Percentiles rank a stretch among this genome's conserved stretches.
Evolutionary conservation across 1,140 invertebrate species (phyloP).

Genomic region (Phthorimaea operculella): DNA sequence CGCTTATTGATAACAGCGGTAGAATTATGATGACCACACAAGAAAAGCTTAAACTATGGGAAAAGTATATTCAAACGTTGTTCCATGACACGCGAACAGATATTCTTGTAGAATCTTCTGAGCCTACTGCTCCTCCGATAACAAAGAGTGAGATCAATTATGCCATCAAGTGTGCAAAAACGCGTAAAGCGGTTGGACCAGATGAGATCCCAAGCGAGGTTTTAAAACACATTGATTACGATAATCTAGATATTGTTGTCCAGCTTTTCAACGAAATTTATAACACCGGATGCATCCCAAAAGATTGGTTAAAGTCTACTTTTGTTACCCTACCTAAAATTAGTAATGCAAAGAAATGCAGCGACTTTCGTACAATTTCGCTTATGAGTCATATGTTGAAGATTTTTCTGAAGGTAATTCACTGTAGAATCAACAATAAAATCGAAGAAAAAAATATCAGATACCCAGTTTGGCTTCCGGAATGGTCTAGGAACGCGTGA

Average conservation of each 20-base stretch:
- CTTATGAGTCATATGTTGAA: slow-evolving; percentile 7
- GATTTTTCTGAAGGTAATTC: slow-evolving; percentile 2
- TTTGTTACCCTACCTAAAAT: slow-evolving; percentile 2
- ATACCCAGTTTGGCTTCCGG: slow-evolving; percentile 11
- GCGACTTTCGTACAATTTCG: not conserved
- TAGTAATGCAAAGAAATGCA: not conserved
- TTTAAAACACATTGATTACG: not conserved
- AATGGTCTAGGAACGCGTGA: slow-evolving; percentile 8
- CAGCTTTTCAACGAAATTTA: slow-evolving; percentile 4
- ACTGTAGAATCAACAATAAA: not conserved
- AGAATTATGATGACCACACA: not conserved
- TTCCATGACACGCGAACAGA: not conserved
- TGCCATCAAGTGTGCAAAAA: not conserved
- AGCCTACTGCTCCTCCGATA: not conserved
- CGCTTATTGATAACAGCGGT: not conserved
- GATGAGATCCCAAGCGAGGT: slow-evolving; percentile 5
- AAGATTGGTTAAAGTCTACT: not conserved
- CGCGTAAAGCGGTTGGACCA: slow-evolving; percentile 2
- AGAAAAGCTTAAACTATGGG: not conserved
- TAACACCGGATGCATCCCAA: not conserved
- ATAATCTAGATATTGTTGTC: not conserved
- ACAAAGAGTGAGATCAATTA: not conserved
- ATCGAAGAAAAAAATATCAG: slow-evolving; percentile 4
- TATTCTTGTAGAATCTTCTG: not conserved
- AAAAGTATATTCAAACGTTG: not conserved